These are phyloP conservation scores for Agrochola circellaris DNA, from an alignment of 2,888 invertebrate genomes.

Conservation along the genomic window DNA sequence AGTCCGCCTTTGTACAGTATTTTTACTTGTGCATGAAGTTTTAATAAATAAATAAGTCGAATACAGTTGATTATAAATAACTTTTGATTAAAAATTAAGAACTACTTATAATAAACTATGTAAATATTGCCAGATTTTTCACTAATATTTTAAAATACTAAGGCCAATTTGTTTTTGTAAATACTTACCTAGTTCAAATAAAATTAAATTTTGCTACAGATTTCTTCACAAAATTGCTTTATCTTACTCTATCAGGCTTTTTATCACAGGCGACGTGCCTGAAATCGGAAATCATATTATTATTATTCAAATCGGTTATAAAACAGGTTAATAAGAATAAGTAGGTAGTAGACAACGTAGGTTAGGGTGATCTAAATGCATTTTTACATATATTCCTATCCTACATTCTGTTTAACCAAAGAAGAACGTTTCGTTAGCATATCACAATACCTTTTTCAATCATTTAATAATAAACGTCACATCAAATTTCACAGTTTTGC, in stretches of 20 bases:
- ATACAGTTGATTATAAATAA: slow-evolving; percentile 8
- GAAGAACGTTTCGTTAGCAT: slow-evolving; percentile 37
- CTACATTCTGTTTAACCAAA: slow-evolving; percentile 31
- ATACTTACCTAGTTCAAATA: neutral
- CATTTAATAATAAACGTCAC: slow-evolving; percentile 80
- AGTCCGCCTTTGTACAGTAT: too few species aligned
- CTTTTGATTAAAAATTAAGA: neutral
- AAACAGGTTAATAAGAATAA: neutral
- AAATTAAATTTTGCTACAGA: neutral
- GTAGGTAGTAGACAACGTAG: neutral
- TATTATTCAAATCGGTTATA: neutral
- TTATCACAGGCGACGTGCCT: neutral
- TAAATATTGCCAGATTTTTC: neutral
- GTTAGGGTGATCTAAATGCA: neutral
- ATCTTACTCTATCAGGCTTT: neutral
- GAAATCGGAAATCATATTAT: neutral
- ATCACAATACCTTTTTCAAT: slow-evolving; percentile 48
- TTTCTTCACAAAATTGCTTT: neutral
- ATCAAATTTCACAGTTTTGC: slow-evolving; percentile 77
- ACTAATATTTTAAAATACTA: neutral
- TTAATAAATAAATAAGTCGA: too few species aligned
- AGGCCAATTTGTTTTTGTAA: neutral
- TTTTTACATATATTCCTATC: slow-evolving; percentile 1
- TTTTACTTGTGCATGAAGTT: too few species aligned
- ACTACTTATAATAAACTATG: neutral